phyloP scores from a whole-genome alignment of 2,888 invertebrate species.

The Cephus rjabovi region DNA sequence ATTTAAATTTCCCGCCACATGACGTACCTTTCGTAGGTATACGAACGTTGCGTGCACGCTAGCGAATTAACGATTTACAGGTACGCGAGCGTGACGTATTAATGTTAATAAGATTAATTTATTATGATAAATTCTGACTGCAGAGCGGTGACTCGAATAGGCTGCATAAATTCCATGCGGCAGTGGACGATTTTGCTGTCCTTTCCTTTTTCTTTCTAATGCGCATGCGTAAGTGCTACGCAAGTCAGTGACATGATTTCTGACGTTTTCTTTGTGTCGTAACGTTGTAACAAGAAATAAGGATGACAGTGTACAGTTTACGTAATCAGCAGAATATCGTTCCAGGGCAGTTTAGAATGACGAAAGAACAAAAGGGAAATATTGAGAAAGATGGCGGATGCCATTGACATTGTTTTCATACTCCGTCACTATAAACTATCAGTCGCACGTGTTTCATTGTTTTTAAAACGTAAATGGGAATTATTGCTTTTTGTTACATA shows the following conservation, averaged over 20 bases:
- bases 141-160: background rate
- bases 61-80: background rate
- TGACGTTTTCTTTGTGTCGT: background rate
- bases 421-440: slow-evolving; percentile 37
- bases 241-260: background rate
- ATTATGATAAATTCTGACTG: background rate
- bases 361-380: background rate
- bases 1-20: background rate
- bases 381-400: background rate
- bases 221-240: background rate
- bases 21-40: background rate
- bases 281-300: background rate
- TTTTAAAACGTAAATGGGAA: slow-evolving; percentile 18
- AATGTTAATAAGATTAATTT: background rate
- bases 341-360: background rate
- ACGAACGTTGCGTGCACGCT: background rate
- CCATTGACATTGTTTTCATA: background rate
- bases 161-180: background rate
- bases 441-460: slow-evolving; percentile 38
- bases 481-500: slow-evolving; percentile 39
- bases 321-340: background rate
- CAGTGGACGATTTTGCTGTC: background rate
- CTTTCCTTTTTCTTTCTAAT: background rate
- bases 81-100: background rate
- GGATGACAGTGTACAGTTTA: background rate